Evolutionary conservation across 2,113 vertebrate species (phyloP), one percentile per base, ranked within the genome.

Genomic region (Blennius ocellaris): DNA sequence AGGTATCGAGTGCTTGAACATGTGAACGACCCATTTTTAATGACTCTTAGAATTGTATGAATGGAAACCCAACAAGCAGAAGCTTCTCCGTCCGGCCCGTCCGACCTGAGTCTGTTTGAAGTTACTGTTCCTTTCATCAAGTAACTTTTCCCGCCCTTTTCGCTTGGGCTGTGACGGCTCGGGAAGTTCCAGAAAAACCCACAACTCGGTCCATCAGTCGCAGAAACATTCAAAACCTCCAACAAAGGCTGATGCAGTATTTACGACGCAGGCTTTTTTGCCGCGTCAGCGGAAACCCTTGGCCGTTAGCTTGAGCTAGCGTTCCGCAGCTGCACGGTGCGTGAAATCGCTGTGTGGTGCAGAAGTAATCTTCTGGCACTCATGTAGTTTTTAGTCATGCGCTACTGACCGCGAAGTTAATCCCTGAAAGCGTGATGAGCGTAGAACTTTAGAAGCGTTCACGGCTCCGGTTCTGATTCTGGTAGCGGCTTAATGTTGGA

Each of bases 381-480:
- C 17, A 63, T 53, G 37, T 39, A 40, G 21, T 3, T 59, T 30
- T 30, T 30, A 30, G 21, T 30, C 21, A 30, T 30, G 21, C 21
- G 43, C 44, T 53, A 21, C 21, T 49, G 48, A 51, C 52, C 40
- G 41, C 12, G 12, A 64, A 8, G 43, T 58, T 39, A 30, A 45
- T 55, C 58, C 53, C 45, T 47, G 30, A 49, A 3, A 36, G 58
- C 39, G 4, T 30, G 21, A 30, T 30, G 21, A 30, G n/a, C n/a
- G n/a, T n/a, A n/a, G n/a, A 30, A 4, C 21, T 30, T 30, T 30
- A n/a, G n/a, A n/a, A n/a, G 38, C 68, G 36, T 78, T 30, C 1
- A 10, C 78, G 67, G 72, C 47, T 55, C 7, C 37, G 12, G 44
- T 51, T 60, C 8, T 74, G 78, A n/a, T 84, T 84, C 84, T 76